These are phyloP conservation scores for Entomobrya proxima DNA, from an alignment of 2,888 invertebrate species.

Conservation along the genomic window DNA sequence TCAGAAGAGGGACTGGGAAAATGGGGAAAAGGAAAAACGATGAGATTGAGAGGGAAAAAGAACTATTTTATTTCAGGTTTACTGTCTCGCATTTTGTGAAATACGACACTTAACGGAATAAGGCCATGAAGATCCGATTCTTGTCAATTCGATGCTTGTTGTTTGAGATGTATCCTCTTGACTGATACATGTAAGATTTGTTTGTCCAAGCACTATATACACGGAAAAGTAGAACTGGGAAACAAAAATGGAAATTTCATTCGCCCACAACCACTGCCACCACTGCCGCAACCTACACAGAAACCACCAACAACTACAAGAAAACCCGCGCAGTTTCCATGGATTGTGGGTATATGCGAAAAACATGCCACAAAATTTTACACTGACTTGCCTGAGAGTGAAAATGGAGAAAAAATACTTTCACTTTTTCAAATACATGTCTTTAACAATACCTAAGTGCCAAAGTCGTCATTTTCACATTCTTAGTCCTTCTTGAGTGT, in stretches of 20 bases:
- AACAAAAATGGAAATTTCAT: conserved; percentile 53
- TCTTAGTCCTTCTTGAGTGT: not conserved
- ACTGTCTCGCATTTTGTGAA: not conserved
- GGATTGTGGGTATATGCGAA: not conserved
- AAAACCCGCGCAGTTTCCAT: not conserved
- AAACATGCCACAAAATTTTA: not conserved
- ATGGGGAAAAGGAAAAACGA: not conserved
- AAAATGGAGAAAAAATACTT: not conserved
- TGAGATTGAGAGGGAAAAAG: not conserved
- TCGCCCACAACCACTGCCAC: not conserved
- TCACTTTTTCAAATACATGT: not conserved
- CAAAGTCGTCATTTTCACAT: too few species aligned
- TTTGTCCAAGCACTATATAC: conserved; percentile 30
- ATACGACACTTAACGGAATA: conserved; percentile 54
- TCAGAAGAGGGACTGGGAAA: not conserved
- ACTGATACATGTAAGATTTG: conserved; percentile 5
- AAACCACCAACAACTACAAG: not conserved
- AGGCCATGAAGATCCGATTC: conserved; percentile 60
- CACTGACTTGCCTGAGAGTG: not conserved
- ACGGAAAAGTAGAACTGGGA: not conserved
- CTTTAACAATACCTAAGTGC: too few species aligned
- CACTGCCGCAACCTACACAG: not conserved
- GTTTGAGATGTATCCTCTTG: not conserved
- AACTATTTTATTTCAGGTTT: not conserved
- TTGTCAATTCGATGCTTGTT: conserved; percentile 52